Evolutionary conservation across 92 coral and sea anemone genomes (phyloP), one percentile per base, ranked within the genome.

Genomic region (Epizoanthus stellaris): DNA sequence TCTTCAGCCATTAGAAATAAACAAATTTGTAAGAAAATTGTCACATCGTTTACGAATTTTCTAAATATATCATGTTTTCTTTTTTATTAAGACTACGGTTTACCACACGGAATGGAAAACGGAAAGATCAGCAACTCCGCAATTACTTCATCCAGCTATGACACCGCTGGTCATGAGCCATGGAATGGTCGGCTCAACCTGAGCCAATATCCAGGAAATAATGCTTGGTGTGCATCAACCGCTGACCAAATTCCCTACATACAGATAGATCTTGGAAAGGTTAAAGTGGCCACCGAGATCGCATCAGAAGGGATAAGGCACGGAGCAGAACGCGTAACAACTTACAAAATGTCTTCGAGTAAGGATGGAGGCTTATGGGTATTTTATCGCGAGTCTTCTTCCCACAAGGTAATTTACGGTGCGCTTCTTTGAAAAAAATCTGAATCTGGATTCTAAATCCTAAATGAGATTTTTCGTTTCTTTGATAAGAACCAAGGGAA

Each of bases 221-320:
- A 87, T 21, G 91, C 79, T 54, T 89, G 92, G 92, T 89, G 92
- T 67, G 87, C 92, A 34, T 62, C 86, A 34, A 58, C 80, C 36
- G 59, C 87, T 23, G 67, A 81, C 4, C 5, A 67, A 19, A 67
- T 58, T 6, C 85, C 77, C 19, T 87, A 64, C 36, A 86, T 91
- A 60, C 77, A 84, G 77, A 58, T 91, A 63, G 90, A 86, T 80
- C 67, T 89, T 64, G 92, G 92, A 17, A 83, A 87, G 69, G 64
- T 86, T 13, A 80, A 43, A 5, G 70, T 86, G 36, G 69, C 80
- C 4, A 53, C 87, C 54, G 73, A 86, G 77, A 30, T 91, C 16
- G 93, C 93, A 20, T 73, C 85, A 38, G 87, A 80, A 16, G 82
- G 93, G 76, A 42, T 36, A 3, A 79, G 87, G 25, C 25, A 65